These are phyloP conservation scores for Myotis daubentonii DNA, from an alignment of 2,797 vertebrate genomes.

Conservation along the genomic window DNA sequence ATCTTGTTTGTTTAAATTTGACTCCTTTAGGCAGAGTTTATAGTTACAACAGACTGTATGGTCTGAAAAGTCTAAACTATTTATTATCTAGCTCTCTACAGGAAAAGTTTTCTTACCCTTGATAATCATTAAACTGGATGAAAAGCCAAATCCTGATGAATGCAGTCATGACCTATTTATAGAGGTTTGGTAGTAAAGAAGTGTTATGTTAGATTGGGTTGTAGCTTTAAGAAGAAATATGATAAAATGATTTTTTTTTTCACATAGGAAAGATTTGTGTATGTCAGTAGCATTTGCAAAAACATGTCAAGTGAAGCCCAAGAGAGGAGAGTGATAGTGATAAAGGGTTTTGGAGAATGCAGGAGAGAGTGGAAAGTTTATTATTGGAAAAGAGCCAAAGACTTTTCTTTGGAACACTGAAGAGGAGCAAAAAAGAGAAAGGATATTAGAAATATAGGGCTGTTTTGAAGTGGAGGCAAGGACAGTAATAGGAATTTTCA, in stretches of 20 bases:
- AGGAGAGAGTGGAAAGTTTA: neutral
- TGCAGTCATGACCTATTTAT: neutral
- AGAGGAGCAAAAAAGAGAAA: neutral
- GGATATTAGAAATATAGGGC: neutral
- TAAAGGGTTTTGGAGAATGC: neutral
- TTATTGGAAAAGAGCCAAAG: neutral
- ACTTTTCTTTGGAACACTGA: constrained; percentile 9
- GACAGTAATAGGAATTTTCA: neutral
- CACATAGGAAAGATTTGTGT: neutral
- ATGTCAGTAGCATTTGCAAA: neutral
- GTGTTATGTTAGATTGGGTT: neutral
- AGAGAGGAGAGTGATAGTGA: neutral
- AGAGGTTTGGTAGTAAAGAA: constrained; percentile 16
- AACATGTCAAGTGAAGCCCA: neutral
- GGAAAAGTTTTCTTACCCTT: constrained; percentile 16
- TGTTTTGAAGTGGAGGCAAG: neutral
- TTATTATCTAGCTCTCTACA: neutral
- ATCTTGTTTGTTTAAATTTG: neutral
- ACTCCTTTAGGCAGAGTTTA: neutral
- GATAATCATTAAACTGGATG: constrained; percentile 24
- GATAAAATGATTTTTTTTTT: constrained; percentile 11
- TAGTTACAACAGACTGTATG: neutral
- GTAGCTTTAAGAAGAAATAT: constrained; percentile 27
- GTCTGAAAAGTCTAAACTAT: neutral
- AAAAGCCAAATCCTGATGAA: constrained; percentile 28